A percentile compares a stretch with the other conserved stretches of the same genome.
Evolutionary conservation across 2,888 invertebrate species (phyloP).

Genomic region (Anticlea derivata): DNA sequence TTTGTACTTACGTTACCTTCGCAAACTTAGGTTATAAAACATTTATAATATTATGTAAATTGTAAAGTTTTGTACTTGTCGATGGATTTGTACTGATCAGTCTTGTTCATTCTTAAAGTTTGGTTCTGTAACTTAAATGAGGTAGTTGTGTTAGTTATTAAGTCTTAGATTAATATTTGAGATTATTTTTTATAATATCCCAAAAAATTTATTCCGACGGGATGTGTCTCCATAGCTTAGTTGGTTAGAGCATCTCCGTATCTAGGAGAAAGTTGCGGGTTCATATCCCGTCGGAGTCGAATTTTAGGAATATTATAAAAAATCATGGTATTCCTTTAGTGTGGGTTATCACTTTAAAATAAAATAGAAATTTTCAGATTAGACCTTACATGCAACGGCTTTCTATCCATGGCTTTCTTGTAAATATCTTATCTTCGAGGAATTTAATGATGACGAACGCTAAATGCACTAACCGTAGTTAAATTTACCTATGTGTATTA

Average conservation of each 20-base stretch:
- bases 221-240: too few species aligned
- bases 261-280: too few species aligned
- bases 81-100: slow-evolving; percentile 78
- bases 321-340: too few species aligned
- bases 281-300: too few species aligned
- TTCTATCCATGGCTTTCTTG: neutral
- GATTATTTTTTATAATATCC: too few species aligned
- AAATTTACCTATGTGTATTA: slow-evolving; percentile 5
- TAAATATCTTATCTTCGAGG: neutral
- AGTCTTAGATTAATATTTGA: slow-evolving; percentile 11
- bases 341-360: too few species aligned
- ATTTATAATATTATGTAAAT: slow-evolving; percentile 55
- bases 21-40: slow-evolving; percentile 64
- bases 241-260: too few species aligned
- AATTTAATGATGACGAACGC: neutral
- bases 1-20: slow-evolving; percentile 79
- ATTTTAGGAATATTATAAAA: too few species aligned
- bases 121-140: slow-evolving; percentile 57
- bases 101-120: slow-evolving; percentile 66
- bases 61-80: slow-evolving; percentile 67
- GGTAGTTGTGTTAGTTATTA: slow-evolving; percentile 52
- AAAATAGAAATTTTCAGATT: too few species aligned
- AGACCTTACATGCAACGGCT: too few species aligned
- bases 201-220: too few species aligned
- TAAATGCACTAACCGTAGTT: slow-evolving; percentile 3